Base-by-base conservation (phyloP, 1,140 invertebrate genomes). In the Hesperophylax magnus region DNA sequence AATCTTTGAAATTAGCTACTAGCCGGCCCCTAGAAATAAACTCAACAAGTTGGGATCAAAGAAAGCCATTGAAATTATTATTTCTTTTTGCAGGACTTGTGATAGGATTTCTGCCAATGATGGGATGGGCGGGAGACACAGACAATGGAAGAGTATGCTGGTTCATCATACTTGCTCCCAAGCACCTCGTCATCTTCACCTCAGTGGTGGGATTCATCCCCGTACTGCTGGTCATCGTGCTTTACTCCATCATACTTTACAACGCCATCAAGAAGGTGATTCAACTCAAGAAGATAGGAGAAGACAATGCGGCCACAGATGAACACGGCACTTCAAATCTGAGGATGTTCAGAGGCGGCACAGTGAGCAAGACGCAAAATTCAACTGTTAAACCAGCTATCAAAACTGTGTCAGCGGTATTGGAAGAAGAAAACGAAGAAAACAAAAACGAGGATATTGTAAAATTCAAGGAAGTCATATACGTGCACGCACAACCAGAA, bases 31-130 rank as follows among this genome's bases (percentile, higher is more conserved):
- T n/a, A n/a, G n/a, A n/a, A n/a, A n/a, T n/a, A n/a, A n/a, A n/a
- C n/a, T n/a, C n/a, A 39, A 39, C 34, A 39, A 39, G 18, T 56
- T 17, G 53, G 18, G 2, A 56, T 17, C 53, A 56, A 3, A 65
- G 17, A 65, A 27, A 27, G 8, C 8, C 1, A 31, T 24, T 15
- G 9, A 31, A 22, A 65, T 17, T 34, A 27, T 20, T 71, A 1
- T 47, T 14, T 11, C 9, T 47, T 47, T 56, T 87, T 89, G 18
- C 87, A 92, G 91, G 91, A 83, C 81, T 91, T 15, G 85, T 89
- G 53, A 86, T 92, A 52, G 91, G 91, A 79, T 92, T 91, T 82
- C 81, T 92, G 61, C 92, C 92, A 5, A 85, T 86, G 17, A 90
- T 90, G 74, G 91, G 91, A 31, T 91, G 90, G 90, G 85, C 86